These are phyloP conservation scores for Amblyjoppa proteus DNA, from an alignment of 2,888 invertebrate genomes.

Conservation along the genomic window DNA sequence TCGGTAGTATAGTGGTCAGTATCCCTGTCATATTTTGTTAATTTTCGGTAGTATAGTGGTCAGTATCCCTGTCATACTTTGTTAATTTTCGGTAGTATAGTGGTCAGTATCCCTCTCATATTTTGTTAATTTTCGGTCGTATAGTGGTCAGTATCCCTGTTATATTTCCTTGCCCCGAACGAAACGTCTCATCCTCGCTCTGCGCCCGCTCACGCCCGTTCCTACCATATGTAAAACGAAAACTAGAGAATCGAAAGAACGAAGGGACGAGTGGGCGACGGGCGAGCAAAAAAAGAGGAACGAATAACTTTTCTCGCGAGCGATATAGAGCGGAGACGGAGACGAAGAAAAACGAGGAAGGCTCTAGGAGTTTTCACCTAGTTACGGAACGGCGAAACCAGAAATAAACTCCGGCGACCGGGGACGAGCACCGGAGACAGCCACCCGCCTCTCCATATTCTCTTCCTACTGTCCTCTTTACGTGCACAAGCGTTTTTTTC, in stretches of 20 bases:
- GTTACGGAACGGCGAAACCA: conserved; percentile 71
- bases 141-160: too few relatives aligned
- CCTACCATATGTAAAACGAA: background rate
- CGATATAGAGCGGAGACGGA: background rate
- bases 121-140: too few relatives aligned
- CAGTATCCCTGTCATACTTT: too few relatives aligned
- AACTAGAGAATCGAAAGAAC: conserved; percentile 3
- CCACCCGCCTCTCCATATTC: conserved; percentile 4
- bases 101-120: too few relatives aligned
- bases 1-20: too few relatives aligned
- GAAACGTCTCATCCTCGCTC: too few relatives aligned
- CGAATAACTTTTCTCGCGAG: conserved; percentile 13
- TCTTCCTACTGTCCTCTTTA: conserved; percentile 46
- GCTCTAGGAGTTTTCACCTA: conserved; percentile 73
- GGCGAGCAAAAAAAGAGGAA: conserved; percentile 28
- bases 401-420: conserved; percentile 72
- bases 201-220: too few relatives aligned
- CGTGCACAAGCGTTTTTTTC: background rate
- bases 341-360: conserved; percentile 13
- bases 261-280: background rate
- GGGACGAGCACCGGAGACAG: conserved; percentile 16
- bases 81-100: too few relatives aligned
- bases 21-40: too few relatives aligned
- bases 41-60: too few relatives aligned
- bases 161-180: too few relatives aligned